Evolutionary conservation across 2,113 vertebrate genomes (phyloP).

Genomic region (Noctilio leporinus): DNA sequence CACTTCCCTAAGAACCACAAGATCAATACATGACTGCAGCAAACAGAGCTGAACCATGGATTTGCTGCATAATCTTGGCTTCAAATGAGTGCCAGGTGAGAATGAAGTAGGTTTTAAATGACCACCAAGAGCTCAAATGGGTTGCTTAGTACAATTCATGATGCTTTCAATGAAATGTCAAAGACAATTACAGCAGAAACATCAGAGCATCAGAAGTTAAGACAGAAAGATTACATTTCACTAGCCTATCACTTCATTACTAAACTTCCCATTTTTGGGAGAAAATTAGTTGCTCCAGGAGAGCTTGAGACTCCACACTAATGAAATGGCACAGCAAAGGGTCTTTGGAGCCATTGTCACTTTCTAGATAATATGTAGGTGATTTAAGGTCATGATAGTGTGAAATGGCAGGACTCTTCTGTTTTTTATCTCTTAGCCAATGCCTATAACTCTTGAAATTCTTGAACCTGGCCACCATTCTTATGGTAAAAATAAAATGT

Average conservation of each 20-base stretch:
- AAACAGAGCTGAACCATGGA: background rate
- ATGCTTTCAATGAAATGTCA: constrained; percentile 62
- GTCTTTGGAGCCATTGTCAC: background rate
- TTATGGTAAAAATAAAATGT: background rate
- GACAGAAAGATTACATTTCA: background rate
- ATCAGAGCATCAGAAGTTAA: background rate
- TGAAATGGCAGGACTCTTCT: background rate
- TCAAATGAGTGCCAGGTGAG: background rate
- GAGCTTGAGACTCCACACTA: background rate
- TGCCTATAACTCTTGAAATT: background rate
- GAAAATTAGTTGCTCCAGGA: constrained; percentile 20
- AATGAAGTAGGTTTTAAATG: constrained; percentile 52
- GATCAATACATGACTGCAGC: constrained; percentile 39
- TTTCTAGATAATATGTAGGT: constrained; percentile 3
- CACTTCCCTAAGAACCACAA: constrained; percentile 45
- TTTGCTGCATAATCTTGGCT: constrained; percentile 3
- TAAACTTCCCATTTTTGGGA: background rate
- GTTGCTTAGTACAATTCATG: constrained; percentile 38
- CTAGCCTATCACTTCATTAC: background rate
- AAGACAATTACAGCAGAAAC: constrained; percentile 35
- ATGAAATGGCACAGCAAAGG: background rate
- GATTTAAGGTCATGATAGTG: background rate
- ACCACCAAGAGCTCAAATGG: constrained; percentile 48
- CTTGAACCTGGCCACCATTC: background rate
- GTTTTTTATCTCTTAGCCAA: background rate